phyloP scores from a whole-genome alignment of 1,140 invertebrate genomes.

The Portunus trituberculatus region DNA sequence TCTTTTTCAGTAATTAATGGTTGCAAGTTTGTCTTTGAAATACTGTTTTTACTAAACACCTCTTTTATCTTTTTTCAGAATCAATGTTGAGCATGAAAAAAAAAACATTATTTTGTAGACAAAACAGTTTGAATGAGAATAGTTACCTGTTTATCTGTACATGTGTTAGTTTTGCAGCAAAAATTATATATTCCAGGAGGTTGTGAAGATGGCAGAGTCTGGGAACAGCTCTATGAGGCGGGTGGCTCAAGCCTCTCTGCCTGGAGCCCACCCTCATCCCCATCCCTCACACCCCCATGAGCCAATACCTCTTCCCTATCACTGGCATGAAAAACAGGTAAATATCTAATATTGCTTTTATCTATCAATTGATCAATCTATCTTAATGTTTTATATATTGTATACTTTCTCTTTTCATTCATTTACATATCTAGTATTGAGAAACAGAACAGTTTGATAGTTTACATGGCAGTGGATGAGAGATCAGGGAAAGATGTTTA shows the following conservation, averaged over 20 bases:
- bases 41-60: too few relatives aligned
- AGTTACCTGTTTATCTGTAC: too few relatives aligned
- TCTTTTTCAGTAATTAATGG: too few relatives aligned
- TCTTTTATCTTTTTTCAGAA: too few relatives aligned
- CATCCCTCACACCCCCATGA: conserved; percentile 61
- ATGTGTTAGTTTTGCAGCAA: too few relatives aligned
- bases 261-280: conserved; percentile 49
- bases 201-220: conserved; percentile 65
- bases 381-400: not conserved
- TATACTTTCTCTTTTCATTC: not conserved
- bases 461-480: not conserved
- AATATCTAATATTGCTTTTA: not conserved
- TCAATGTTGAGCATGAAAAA: too few relatives aligned
- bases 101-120: too few relatives aligned
- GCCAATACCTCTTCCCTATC: conserved; percentile 61
- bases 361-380: not conserved
- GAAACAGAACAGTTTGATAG: not conserved
- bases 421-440: not conserved
- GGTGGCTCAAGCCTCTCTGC: conserved; percentile 63
- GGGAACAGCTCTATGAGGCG: conserved; percentile 52
- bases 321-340: conserved; percentile 71
- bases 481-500: not conserved
- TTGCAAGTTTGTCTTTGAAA: too few relatives aligned
- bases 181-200: conserved; percentile 9
- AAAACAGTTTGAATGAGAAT: too few relatives aligned